Evolutionary conservation across 2,888 invertebrate genomes (phyloP).

Genomic region (Phengaris alcon): DNA sequence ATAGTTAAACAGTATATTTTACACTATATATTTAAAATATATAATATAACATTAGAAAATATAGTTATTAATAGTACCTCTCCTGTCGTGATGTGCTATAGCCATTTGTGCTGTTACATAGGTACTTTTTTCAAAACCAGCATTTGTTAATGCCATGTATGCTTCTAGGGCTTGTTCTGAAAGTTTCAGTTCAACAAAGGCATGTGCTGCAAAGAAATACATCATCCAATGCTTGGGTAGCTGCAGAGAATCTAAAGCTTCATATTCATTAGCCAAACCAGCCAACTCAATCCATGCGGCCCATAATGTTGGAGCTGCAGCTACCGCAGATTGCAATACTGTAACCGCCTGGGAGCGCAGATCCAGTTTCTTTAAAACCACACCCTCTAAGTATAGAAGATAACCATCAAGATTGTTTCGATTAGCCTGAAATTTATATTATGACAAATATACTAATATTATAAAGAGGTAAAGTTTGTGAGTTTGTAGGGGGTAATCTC

Average conservation of each 20-base stretch:
- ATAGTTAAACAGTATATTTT: no score
- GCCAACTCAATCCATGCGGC: conserved; percentile 96
- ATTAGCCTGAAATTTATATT: conserved; percentile 57
- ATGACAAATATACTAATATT: neutral
- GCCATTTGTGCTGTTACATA: conserved; percentile 96
- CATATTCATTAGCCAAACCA: conserved; percentile 89
- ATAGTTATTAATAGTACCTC: conserved; percentile 77
- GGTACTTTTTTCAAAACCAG: conserved; percentile 92
- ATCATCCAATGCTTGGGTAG: conserved; percentile 96
- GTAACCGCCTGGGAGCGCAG: conserved; percentile 87
- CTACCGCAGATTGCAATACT: conserved; percentile 88
- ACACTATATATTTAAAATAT: no score
- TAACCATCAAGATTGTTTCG: conserved; percentile 91
- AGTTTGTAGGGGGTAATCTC: no score
- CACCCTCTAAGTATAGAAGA: conserved; percentile 92
- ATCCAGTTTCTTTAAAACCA: conserved; percentile 92
- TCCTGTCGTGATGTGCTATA: conserved; percentile 93
- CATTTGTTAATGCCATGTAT: conserved; percentile 85
- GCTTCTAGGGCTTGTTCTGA: conserved; percentile 93
- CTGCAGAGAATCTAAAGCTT: conserved; percentile 82
- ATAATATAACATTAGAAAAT: neutral
- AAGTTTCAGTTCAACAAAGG: conserved; percentile 92
- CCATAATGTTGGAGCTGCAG: conserved; percentile 92
- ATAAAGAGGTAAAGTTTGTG: neutral
- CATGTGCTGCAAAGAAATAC: conserved; percentile 93